Percentiles rank a stretch among this genome's conserved stretches.
Conservation (phyloP, 2,113 vertebrate genomes). For the Ceyx melanurus region DNA sequence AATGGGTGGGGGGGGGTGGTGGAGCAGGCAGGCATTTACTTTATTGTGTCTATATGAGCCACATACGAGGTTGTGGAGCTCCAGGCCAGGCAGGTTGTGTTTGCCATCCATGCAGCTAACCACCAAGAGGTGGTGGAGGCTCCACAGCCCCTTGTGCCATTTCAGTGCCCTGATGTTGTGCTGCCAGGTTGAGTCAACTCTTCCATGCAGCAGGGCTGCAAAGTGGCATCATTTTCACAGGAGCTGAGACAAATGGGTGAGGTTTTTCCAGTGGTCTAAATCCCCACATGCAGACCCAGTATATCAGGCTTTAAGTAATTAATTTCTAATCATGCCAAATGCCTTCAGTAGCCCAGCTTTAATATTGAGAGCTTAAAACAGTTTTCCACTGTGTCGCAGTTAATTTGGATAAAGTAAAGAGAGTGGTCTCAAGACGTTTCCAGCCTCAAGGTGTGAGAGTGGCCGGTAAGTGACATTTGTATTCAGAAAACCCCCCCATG, state of each 20-base stretch:
- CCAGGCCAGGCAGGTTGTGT: not conserved
- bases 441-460: slow-evolving; percentile 37
- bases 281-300: not conserved
- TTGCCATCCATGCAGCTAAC: not conserved
- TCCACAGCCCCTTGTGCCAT: rapidly evolving
- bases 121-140: not conserved
- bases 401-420: slow-evolving; percentile 33
- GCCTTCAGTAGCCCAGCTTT: slow-evolving; percentile 4
- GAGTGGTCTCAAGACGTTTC: not conserved
- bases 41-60: not conserved
- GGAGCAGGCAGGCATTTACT: rapidly evolving
- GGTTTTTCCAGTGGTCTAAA: not conserved
- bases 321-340: slow-evolving; percentile 44
- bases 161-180: rapidly evolving
- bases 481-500: slow-evolving; percentile 38
- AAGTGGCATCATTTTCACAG: not conserved
- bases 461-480: slow-evolving; percentile 33
- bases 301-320: slow-evolving; percentile 49
- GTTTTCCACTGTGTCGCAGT: not conserved
- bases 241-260: not conserved
- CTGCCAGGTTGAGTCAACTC: not conserved
- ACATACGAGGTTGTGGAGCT: not conserved
- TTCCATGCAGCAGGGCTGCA: not conserved
- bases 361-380: not conserved
- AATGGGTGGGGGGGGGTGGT: not conserved